Base-by-base conservation (phyloP, 1,140 invertebrate genomes). In the Brevipalpus yothersi region DNA sequence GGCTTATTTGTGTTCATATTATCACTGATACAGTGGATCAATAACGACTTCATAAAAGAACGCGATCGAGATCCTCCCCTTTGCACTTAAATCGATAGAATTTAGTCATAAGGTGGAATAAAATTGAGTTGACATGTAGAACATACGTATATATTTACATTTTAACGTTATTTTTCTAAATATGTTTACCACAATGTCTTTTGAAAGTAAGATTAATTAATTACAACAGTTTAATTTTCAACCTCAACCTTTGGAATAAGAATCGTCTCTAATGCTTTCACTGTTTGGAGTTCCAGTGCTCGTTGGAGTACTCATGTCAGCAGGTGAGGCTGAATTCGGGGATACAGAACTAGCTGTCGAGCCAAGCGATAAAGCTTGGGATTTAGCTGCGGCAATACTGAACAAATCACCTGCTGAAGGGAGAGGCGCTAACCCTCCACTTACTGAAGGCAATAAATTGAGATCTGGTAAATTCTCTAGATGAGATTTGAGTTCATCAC, bases 391-490 rank as follows among this genome's bases (percentile, higher is more conserved):
- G 11, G 21, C 23, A 56, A 54, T 43, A 54, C 43, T 86, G 72
- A 95, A 94, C 8, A 96, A 76, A 73, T 94, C 88, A 1, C 89
- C 88, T 51, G 89, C 89, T 10, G 88, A 92, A 19, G 91, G 90
- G 61, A 95, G 72, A 1, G 91, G 90, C 12, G 86, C 84, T 15
- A 93, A 70, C 2, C 86, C 86, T 2, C 86, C 86, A 3, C 84
- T 90, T 0, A 93, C 84, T 67, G 88, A 84, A 0, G 89, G 88
- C 61, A 94, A 71, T 65, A 86, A 80, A 1, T 83, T 88, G 49
- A 95, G 75, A 72, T 95, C 89, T 0, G 90, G 90, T 62, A 95
- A 73, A 73, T 87, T 93, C 58, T 86, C 82, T 64, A 94, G 80
- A 72, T 94, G 90, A 42, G 84, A 85, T 68, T 86, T 83, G 1